phyloP scores from a whole-genome alignment of 2,797 vertebrate genomes.

The Sylvilagus floridanus region DNA sequence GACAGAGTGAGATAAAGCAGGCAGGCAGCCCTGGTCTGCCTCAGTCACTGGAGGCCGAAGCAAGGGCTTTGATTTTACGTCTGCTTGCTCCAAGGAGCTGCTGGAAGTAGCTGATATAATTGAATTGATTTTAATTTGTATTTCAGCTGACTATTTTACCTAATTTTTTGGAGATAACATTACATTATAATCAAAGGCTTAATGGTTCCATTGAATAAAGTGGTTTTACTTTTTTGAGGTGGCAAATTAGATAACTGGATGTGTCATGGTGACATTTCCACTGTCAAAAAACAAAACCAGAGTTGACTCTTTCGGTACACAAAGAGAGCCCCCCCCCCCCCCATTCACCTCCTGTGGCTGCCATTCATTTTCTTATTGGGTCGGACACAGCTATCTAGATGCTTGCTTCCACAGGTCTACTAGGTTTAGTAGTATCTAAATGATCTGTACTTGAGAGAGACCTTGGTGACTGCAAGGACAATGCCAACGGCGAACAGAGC shows the following conservation, averaged over 20 bases:
- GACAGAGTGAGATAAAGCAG: too few relatives aligned
- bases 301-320: neutral
- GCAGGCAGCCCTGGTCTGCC: neutral
- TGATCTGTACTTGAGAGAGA: neutral
- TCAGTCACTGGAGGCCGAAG: neutral
- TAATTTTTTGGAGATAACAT: neutral
- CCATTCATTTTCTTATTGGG: constrained; percentile 22
- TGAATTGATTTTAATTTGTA: neutral
- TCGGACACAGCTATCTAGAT: neutral
- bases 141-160: neutral
- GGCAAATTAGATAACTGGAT: constrained; percentile 18
- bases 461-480: neutral
- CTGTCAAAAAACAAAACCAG: constrained; percentile 16
- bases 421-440: neutral
- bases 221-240: neutral
- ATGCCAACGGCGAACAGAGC: too few relatives aligned
- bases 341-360: neutral
- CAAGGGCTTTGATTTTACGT: neutral
- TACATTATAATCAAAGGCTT: too few relatives aligned
- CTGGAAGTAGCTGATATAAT: neutral
- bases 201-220: neutral
- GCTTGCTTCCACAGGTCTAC: neutral
- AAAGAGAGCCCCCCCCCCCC: neutral
- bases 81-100: neutral
- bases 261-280: constrained; percentile 32